Conservation (phyloP, 2,797 vertebrate genomes). For the Gallinago solitaria region DNA sequence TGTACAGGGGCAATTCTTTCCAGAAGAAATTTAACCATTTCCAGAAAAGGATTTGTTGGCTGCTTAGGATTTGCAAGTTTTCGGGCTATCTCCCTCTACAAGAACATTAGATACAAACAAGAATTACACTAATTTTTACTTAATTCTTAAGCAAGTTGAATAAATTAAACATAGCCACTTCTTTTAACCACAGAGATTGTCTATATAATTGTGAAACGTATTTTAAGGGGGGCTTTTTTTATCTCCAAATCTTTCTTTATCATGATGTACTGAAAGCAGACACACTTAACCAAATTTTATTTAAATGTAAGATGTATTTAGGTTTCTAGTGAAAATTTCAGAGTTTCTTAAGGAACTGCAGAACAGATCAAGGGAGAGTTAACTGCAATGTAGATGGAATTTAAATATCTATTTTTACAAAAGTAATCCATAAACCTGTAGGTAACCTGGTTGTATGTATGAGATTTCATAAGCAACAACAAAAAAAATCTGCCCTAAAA, state of each 20-base stretch:
- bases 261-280: neutral
- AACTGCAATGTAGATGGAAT: neutral
- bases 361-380: neutral
- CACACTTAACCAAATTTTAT: neutral
- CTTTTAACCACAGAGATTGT: neutral
- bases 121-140: neutral
- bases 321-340: neutral
- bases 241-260: neutral
- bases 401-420: neutral
- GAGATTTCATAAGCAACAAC: neutral
- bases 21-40: constrained; percentile 99
- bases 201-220: neutral
- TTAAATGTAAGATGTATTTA: neutral
- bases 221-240: neutral
- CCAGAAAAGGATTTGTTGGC: constrained; percentile 98
- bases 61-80: constrained; percentile 99
- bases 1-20: constrained; percentile 99
- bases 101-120: constrained; percentile 37
- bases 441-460: neutral
- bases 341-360: neutral
- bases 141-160: neutral
- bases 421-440: neutral
- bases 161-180: neutral
- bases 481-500: neutral
- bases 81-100: constrained; percentile 95